These are phyloP conservation scores for Theristicus caerulescens DNA, from an alignment of 2,113 vertebrate species.

Conservation along the genomic window DNA sequence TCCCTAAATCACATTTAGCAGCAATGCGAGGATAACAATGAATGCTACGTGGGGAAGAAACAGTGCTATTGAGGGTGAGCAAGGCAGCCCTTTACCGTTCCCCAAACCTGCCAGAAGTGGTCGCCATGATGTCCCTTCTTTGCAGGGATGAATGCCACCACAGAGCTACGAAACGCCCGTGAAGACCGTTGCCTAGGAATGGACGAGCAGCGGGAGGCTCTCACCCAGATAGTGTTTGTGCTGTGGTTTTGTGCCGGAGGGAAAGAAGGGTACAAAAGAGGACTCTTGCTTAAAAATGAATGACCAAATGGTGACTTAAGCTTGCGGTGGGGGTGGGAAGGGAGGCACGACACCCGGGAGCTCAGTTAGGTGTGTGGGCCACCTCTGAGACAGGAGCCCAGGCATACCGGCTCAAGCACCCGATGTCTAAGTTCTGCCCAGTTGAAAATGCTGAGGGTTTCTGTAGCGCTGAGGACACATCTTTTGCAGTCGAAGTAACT, in stretches of 20 bases:
- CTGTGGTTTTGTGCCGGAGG: background rate
- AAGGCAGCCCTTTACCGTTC: background rate
- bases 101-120: rapidly evolving
- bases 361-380: too few species aligned
- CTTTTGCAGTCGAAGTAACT: conserved; percentile 16
- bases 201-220: background rate
- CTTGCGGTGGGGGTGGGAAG: background rate
- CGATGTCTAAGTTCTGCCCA: background rate
- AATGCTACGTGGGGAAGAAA: background rate
- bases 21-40: rapidly evolving
- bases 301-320: too few species aligned
- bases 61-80: background rate
- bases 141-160: too few species aligned
- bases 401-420: too few species aligned
- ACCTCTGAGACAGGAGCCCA: background rate
- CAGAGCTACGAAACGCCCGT: too few species aligned
- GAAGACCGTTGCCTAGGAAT: background rate
- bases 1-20: background rate
- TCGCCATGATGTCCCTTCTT: rapidly evolving
- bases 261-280: background rate
- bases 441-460: background rate
- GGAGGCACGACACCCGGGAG: rapidly evolving
- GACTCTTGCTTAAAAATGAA: background rate
- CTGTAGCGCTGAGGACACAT: background rate
- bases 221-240: background rate